phyloP scores from a whole-genome alignment of 1,140 invertebrate genomes.

The Drosophila nikananu region DNA sequence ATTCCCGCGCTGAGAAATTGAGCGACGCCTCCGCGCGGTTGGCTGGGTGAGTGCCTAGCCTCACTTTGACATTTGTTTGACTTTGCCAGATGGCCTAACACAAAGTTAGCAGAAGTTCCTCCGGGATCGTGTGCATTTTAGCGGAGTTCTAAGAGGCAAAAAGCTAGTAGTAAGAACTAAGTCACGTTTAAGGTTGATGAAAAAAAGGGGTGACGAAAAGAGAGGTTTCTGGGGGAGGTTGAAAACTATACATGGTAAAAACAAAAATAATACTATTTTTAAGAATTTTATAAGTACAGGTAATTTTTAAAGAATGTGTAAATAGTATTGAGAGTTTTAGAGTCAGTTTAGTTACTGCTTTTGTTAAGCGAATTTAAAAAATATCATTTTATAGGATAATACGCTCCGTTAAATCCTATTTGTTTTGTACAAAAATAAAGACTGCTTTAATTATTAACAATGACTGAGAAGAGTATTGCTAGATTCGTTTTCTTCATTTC shows the following conservation, averaged over 20 bases:
- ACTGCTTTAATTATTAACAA: neutral
- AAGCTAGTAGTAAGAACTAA: constrained; percentile 4
- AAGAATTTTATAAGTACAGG: neutral
- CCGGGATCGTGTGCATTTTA: constrained; percentile 23
- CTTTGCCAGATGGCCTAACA: constrained; percentile 30
- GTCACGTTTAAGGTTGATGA: constrained; percentile 4
- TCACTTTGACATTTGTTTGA: constrained; percentile 58
- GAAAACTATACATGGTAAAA: neutral
- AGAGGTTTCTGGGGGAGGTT: neutral
- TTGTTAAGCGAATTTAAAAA: neutral
- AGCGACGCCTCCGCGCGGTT: constrained; percentile 5
- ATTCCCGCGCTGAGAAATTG: constrained; percentile 31
- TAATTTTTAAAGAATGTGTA: neutral
- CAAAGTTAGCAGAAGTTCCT: constrained; percentile 7
- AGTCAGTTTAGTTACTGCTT: neutral
- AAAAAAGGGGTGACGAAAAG: neutral
- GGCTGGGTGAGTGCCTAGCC: neutral
- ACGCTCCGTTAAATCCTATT: too few species aligned
- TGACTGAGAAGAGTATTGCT: neutral
- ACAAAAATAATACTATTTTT: neutral
- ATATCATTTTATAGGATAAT: too few species aligned
- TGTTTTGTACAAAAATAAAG: too few species aligned
- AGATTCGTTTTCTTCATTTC: neutral
- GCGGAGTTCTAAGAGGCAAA: constrained; percentile 8
- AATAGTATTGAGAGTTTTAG: neutral